Percentiles rank a stretch among this genome's conserved stretches.
These are phyloP conservation scores for Physocephala rufipes DNA, from an alignment of 2,888 invertebrate species.

Conservation along the genomic window DNA sequence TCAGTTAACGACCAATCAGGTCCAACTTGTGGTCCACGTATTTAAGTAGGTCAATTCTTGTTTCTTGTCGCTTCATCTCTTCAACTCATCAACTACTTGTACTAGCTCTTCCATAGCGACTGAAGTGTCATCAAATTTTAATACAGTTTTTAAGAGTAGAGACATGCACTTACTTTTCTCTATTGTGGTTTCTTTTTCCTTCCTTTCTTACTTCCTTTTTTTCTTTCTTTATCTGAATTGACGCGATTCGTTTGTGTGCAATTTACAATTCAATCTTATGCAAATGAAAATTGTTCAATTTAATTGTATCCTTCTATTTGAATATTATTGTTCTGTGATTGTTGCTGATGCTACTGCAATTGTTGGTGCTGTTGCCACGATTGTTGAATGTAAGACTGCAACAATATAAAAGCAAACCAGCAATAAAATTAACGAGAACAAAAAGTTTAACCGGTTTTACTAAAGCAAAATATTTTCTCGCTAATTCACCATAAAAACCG, in stretches of 20 bases:
- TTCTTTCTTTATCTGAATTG: background rate
- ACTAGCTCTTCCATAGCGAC: background rate
- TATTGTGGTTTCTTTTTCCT: background rate
- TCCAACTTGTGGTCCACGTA: background rate
- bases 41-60: constrained; percentile 2
- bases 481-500: constrained; percentile 3
- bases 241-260: background rate
- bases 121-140: background rate
- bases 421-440: constrained; percentile 3
- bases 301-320: background rate
- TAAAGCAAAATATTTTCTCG: constrained; percentile 9
- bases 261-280: constrained; percentile 18
- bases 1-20: background rate
- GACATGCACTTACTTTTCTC: constrained; percentile 14
- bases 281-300: constrained; percentile 19
- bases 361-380: constrained; percentile 11
- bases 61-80: background rate
- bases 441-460: constrained; percentile 14
- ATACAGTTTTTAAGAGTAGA: background rate
- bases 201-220: background rate
- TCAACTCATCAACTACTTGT: background rate
- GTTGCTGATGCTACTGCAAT: constrained; percentile 14
- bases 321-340: constrained; percentile 1
- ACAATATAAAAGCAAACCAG: background rate
- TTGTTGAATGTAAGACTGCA: background rate